Percentiles rank a stretch among this genome's conserved stretches.
Evolutionary conservation across 2,888 invertebrate genomes (phyloP).

Genomic region (Arctia plantaginis): DNA sequence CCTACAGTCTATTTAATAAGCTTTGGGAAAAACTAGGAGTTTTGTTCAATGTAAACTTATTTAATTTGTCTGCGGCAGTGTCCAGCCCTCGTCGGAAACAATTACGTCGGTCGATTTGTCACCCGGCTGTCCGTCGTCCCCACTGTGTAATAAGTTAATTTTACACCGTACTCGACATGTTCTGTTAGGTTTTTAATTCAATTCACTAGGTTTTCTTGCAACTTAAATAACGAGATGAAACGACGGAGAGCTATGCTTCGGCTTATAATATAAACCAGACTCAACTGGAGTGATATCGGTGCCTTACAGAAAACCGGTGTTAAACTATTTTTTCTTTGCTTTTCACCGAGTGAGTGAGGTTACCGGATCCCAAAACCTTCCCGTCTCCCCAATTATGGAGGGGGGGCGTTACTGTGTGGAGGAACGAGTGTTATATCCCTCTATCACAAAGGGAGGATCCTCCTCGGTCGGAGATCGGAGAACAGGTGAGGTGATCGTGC

Average conservation of each 20-base stretch:
- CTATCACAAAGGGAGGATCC: too few species aligned
- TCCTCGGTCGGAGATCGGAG: too few species aligned
- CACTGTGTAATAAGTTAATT: not conserved
- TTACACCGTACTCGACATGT: not conserved
- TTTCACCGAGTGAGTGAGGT: too few species aligned
- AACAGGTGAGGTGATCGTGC: too few species aligned
- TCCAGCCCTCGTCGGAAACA: slow-evolving; percentile 27
- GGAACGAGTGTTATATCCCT: too few species aligned
- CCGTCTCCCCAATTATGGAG: too few species aligned
- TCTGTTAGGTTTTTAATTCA: not conserved
- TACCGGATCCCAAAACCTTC: too few species aligned
- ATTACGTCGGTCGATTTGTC: slow-evolving; percentile 43
- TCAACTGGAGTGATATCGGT: too few species aligned
- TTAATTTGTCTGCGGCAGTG: not conserved
- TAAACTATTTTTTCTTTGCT: too few species aligned
- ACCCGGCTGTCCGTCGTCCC: slow-evolving; percentile 17
- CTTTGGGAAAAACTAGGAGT: not conserved
- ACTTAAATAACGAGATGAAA: not conserved
- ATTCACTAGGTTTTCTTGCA: not conserved
- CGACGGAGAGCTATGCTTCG: not conserved
- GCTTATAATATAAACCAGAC: too few species aligned
- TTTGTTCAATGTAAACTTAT: slow-evolving; percentile 2
- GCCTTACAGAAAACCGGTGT: too few species aligned
- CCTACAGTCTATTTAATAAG: not conserved
- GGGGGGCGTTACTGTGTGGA: too few species aligned